Evolutionary conservation across 2,888 invertebrate species (phyloP), one percentile per base, ranked within the genome.

Genomic region (Amphipyra tragopoginis): DNA sequence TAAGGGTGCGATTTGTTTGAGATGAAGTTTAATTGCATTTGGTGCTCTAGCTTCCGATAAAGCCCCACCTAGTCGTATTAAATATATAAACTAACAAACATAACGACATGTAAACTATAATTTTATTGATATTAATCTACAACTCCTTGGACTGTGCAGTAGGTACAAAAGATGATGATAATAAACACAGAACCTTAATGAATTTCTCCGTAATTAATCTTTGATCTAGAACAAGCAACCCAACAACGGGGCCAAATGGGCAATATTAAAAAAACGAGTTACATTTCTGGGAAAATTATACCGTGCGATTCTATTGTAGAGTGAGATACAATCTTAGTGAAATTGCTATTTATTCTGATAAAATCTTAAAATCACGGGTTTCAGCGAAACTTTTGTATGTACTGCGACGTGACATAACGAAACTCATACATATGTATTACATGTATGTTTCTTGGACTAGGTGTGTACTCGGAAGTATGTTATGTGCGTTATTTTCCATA

Each of bases 241-340:
- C 26, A 54, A 15, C 0, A 68, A 65, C 48, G 63, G 55, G 70
- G 70, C 39, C 67, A 67, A 66, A 63, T 57, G 49, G 42, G 49
- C 21, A 34, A 56, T 64, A 70, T 65, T 39, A 56, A 67, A 74
- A 29, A 73, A 51, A 14, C 49, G 21, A 62, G 36, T 21, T 50
- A 57, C 33, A 57, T 33, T 63, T 53, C 53, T 52, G 63, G 50
- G 70, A 50, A 57, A 71, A 73, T 71, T 63, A 53, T 57, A 56
- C 67, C 76, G 77, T 77, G 77, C 40, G 79, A 77, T 54, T 58
- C 56, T 60, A 78, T 78, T 77, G 76, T 75, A 40, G 43, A 60
- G 40, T 14, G 21, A 67, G 77, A 77, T 78, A 6, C 62, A 55
- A 73, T 78, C 76, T 75, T 54, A 66, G 52, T 56, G 67, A 71